Evolutionary conservation across 2,113 vertebrate genomes (phyloP), one percentile per base, ranked within the genome.

Genomic region (Cyprinus carpio): DNA sequence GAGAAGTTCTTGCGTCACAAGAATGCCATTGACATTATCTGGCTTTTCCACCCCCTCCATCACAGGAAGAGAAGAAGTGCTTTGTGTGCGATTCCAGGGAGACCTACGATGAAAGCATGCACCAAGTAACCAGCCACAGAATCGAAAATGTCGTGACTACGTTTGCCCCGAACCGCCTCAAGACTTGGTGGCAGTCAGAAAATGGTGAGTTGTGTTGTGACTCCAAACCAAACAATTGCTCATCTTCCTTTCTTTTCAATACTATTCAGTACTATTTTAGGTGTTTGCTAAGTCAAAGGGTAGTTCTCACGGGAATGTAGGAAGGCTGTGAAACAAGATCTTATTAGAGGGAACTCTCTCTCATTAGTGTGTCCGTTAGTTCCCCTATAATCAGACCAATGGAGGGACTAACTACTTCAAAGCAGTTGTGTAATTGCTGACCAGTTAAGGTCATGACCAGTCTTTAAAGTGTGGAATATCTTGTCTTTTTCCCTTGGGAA

Each of bases 131-230:
- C 85, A 95, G 95, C 83, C 98, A 99, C 89, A 95, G 94, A 4
- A 95, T 99, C 56, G 97, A 98, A 92, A 99, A 99, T 9, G 97
- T 99, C 0, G 97, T 99, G 88, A 99, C 97, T 2, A 96, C 97
- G 0, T 99, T 99, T 0, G 97, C 93, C 74, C 97, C 95, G 0
- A 98, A 99, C 91, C 95, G 98, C 78, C 95, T 98, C 62, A 99
- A 99, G 93, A 96, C 98, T 67, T 99, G 98, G 98, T 99, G 97
- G 97, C 98, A 99, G 88, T 99, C 98, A 0, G 98, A 98, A 95
- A 99, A 97, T 56, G 98, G 98, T 99, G 92, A 67, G 94, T 76
- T 81, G 51, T 8, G 29, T 20, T 4, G n/a, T 12, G 20, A 23
- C 18, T 56, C 8, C 20, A 31, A 83, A n/a, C 34, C 31, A 23